Conservation (phyloP, 1,140 invertebrate species). For the Zaprionus africanus region DNA sequence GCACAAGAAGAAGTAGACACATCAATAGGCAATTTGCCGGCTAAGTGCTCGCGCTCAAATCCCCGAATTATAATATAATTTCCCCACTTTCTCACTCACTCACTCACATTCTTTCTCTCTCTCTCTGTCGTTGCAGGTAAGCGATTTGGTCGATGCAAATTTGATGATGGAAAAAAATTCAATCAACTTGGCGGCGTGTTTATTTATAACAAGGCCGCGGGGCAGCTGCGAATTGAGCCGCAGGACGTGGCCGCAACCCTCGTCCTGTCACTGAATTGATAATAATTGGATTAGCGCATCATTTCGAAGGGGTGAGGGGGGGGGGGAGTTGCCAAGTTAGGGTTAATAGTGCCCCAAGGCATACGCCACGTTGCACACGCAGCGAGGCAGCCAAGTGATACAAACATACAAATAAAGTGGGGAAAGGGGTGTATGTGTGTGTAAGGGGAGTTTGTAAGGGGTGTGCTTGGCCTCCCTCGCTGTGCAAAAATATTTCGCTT, state of each 20-base stretch:
- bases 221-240: constrained; percentile 11
- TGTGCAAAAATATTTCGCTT: constrained; percentile 63
- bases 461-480: background rate
- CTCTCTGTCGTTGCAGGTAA: constrained; percentile 65
- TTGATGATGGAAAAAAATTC: constrained; percentile 42
- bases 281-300: constrained; percentile 83
- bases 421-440: constrained; percentile 4
- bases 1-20: constrained; percentile 33
- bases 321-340: constrained; percentile 9
- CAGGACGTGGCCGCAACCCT: constrained; percentile 23
- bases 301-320: constrained; percentile 35
- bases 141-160: constrained; percentile 27
- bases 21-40: constrained; percentile 31
- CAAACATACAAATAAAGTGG: constrained; percentile 6
- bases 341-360: constrained; percentile 74
- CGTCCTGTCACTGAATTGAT: constrained; percentile 79
- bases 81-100: background rate
- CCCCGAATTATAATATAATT: constrained; percentile 21
- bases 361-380: constrained; percentile 67
- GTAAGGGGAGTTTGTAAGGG: background rate
- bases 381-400: constrained; percentile 66
- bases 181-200: constrained; percentile 45
- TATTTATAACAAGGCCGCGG: constrained; percentile 68
- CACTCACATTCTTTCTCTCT: constrained; percentile 17
- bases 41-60: constrained; percentile 25